These are phyloP conservation scores for Gnathonemus echidnorhynchus DNA, from an alignment of 2,113 vertebrate genomes.

Conservation along the genomic window DNA sequence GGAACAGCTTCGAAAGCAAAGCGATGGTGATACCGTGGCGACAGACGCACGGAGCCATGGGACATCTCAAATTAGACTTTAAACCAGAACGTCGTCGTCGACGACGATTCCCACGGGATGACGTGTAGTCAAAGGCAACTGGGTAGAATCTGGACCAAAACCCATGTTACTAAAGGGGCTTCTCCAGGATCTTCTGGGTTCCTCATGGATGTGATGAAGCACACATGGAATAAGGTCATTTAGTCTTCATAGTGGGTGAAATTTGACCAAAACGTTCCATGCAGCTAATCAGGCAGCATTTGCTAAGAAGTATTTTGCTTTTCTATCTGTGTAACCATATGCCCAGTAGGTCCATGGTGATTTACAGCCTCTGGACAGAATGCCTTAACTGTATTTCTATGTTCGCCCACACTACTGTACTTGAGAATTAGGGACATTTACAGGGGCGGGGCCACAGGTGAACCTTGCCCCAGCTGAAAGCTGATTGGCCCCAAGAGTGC, in stretches of 20 bases:
- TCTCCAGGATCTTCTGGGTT: not conserved
- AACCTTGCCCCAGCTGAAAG: not conserved
- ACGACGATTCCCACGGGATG: not conserved
- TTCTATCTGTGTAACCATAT: not conserved
- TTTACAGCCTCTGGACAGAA: not conserved
- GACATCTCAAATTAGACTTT: slow-evolving; percentile 9
- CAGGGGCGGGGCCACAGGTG: too few relatives aligned
- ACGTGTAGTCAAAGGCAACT: not conserved
- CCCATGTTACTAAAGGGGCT: not conserved
- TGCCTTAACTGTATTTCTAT: not conserved
- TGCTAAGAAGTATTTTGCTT: not conserved
- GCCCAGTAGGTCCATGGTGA: not conserved
- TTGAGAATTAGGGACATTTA: not conserved
- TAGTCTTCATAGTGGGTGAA: not conserved
- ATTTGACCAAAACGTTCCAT: not conserved
- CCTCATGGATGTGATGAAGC: not conserved
- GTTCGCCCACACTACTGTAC: not conserved
- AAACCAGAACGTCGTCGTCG: not conserved
- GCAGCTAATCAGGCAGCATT: not conserved
- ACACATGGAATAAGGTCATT: not conserved
- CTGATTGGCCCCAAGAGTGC: not conserved
- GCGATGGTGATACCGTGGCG: not conserved
- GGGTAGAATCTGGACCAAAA: not conserved
- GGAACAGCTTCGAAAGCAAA: not conserved
- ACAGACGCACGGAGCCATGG: not conserved